Conservation (phyloP, 2,888 invertebrate species). For the Sicus ferrugineus region DNA sequence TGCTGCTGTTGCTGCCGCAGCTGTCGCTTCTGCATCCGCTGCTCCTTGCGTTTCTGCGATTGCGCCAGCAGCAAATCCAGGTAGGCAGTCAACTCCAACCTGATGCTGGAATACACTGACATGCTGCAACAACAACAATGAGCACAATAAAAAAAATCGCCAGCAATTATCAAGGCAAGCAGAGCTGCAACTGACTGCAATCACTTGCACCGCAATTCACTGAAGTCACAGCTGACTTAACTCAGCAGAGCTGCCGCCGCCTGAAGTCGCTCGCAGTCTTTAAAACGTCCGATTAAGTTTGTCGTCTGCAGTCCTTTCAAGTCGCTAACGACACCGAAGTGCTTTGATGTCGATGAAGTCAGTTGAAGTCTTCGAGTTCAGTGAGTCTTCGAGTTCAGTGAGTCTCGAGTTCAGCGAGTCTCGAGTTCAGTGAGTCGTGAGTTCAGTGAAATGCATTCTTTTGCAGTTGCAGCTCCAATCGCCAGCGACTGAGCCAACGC, state of each 20-base stretch:
- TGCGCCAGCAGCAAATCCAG: constrained; percentile 61
- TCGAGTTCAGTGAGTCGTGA: neutral
- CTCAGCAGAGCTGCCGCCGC: too few species aligned
- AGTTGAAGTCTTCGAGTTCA: too few species aligned
- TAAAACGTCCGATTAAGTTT: neutral
- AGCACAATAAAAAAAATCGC: neutral
- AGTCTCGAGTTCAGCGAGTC: neutral
- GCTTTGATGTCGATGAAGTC: neutral
- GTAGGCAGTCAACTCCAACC: constrained; percentile 55
- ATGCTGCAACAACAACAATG: constrained; percentile 52
- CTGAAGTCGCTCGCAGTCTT: too few species aligned
- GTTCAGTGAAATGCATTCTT: neutral
- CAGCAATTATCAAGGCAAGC: constrained; percentile 1
- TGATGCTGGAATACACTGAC: constrained; percentile 65
- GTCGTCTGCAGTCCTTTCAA: neutral
- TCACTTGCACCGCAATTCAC: too few species aligned
- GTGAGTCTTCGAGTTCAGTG: neutral
- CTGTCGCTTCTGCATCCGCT: constrained; percentile 29
- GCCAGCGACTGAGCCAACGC: neutral
- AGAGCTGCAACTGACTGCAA: too few species aligned
- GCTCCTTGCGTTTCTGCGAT: constrained; percentile 43
- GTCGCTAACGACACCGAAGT: neutral
- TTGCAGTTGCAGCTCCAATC: neutral
- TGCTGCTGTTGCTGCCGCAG: constrained; percentile 34
- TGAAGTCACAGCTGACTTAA: too few species aligned